Percentiles rank a stretch among this genome's conserved stretches.
phyloP scores from a whole-genome alignment of 2,888 invertebrate species.

The Megamerina dolium region DNA sequence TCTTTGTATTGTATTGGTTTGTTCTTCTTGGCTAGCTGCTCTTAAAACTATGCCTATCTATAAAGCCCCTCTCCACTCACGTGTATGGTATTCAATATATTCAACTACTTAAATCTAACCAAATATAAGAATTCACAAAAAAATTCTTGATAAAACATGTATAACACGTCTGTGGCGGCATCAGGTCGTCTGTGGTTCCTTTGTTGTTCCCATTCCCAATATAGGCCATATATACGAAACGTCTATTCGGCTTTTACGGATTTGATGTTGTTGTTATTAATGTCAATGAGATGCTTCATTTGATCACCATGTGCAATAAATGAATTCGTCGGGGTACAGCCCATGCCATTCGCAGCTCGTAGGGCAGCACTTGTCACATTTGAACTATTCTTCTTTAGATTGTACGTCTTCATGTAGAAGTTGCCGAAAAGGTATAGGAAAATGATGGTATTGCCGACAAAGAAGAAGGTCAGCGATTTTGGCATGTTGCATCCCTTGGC shows the following conservation, averaged over 20 bases:
- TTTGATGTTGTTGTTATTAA: constrained; percentile 43
- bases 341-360: constrained; percentile 40
- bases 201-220: constrained; percentile 12
- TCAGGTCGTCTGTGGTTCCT: no score
- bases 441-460: constrained; percentile 53
- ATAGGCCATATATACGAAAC: no score
- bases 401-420: constrained; percentile 57
- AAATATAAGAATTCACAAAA: no score
- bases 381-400: constrained; percentile 31
- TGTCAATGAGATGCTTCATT: constrained; percentile 42
- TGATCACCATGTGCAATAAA: constrained; percentile 33
- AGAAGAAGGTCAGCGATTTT: constrained; percentile 55
- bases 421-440: constrained; percentile 57
- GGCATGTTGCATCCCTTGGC: constrained; percentile 55
- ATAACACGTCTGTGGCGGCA: no score
- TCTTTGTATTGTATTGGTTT: no score
- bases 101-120: no score
- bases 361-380: constrained; percentile 26
- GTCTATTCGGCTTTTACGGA: constrained; percentile 36
- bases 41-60: no score
- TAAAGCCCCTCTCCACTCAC: no score
- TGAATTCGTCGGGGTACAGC: constrained; percentile 35
- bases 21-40: no score
- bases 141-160: no score
- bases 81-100: no score